Evolutionary conservation across 2,113 vertebrate genomes (phyloP), one percentile per base, ranked within the genome.

Genomic region (Fulica atra): DNA sequence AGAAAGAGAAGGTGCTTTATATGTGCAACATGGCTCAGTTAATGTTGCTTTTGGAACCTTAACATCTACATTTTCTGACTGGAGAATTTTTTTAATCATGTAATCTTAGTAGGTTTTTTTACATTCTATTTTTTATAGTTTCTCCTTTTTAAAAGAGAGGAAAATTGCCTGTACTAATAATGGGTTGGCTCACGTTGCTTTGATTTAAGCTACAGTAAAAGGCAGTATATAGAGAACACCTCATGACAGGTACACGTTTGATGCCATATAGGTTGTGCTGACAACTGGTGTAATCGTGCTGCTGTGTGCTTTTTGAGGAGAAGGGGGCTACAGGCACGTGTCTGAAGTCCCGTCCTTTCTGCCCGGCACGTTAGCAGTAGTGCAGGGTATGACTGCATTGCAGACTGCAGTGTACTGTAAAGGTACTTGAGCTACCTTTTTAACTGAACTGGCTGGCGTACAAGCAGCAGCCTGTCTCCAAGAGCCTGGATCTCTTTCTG

Each of bases 21-120:
- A 70, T 87, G 81, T 96, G 88, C 88, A 93, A 48, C 91, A 40
- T 80, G 91, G 86, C 91, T 93, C 77, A 51, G 93, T 92, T 95
- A 96, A 87, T 93, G 91, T 91, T 94, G 63, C 77, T 79, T 90
- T 95, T 92, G 88, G 91, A 96, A 89, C 77, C 65, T 72, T 91
- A 88, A 81, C 57, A 57, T 93, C 91, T 82, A 25, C 95, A 79
- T 95, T 93, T 96, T 93, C 77, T 96, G 81, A 82, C 88, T 94
- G 44, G 73, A 86, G 80, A 87, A 40, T 88, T 94, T 93, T 46
- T 89, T 88, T 81, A 96, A 86, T 95, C 86, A 54, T 91, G 69
- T 90, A 78, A 74, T 71, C 65, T 69, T 69, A 31, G 72, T 44
- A 57, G 60, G 48, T 48, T 71, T 73, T 92, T 86, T 90, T 94